Percentiles rank a stretch among this genome's conserved stretches.
phyloP scores from a whole-genome alignment of 2,888 invertebrate species.

The Caenorhabditis drosophilae region DNA sequence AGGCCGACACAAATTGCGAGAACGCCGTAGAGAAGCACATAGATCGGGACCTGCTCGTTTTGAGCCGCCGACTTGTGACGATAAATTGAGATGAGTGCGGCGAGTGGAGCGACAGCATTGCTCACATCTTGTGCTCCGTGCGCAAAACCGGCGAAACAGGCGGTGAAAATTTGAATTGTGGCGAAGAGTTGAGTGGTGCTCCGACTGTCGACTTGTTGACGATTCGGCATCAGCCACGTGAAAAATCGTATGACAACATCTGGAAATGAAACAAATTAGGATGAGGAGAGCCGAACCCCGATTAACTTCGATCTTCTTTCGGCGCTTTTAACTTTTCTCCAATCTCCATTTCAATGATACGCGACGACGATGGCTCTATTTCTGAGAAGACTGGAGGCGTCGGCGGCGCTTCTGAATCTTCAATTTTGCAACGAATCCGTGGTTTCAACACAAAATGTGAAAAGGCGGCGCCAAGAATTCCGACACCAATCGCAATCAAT shows the following conservation, averaged over 20 bases:
- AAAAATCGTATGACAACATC: constrained; percentile 36
- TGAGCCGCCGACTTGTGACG: constrained; percentile 80
- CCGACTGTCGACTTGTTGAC: constrained; percentile 39
- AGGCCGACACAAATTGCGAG: constrained; percentile 91
- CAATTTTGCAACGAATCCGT: constrained; percentile 49
- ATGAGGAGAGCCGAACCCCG: no score
- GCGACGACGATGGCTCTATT: constrained; percentile 6
- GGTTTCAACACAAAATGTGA: constrained; percentile 61
- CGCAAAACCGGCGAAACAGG: constrained; percentile 95
- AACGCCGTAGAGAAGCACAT: constrained; percentile 90
- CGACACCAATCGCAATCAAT: constrained; percentile 77
- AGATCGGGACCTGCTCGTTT: constrained; percentile 73
- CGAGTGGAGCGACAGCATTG: constrained; percentile 95
- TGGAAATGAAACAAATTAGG: no score
- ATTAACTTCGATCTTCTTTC: no score
- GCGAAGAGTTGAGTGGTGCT: constrained; percentile 77
- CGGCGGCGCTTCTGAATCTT: constrained; percentile 24
- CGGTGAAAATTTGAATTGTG: constrained; percentile 92
- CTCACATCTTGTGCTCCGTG: constrained; percentile 95
- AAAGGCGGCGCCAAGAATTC: constrained; percentile 73
- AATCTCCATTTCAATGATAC: constrained; percentile 7
- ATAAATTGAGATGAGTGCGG: constrained; percentile 90
- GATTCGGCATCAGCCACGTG: constrained; percentile 53
- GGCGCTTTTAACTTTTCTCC: no score
- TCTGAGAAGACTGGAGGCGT: constrained; percentile 29